Conservation (phyloP, 2,113 vertebrate species). For the Xiphophorus couchianus region DNA sequence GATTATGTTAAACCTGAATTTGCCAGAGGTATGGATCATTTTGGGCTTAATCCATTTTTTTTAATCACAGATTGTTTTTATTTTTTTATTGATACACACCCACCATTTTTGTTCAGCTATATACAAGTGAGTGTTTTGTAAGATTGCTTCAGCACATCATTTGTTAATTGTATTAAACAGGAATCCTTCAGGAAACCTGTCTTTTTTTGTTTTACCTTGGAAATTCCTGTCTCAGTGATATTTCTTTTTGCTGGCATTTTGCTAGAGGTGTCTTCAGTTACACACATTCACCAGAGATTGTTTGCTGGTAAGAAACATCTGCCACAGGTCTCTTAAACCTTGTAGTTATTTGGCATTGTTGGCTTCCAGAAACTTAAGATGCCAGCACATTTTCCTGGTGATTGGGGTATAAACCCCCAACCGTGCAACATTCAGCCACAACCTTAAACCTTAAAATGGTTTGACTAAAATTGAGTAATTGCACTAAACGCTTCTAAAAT, state of each 20-base stretch:
- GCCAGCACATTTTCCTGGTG: not conserved
- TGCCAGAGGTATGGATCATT: not conserved
- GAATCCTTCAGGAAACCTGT: not conserved
- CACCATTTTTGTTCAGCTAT: not conserved
- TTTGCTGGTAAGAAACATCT: not conserved
- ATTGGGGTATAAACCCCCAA: not conserved
- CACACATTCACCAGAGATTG: not conserved
- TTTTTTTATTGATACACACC: not conserved
- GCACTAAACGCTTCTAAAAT: not conserved
- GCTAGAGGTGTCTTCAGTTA: not conserved
- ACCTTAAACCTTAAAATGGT: not conserved
- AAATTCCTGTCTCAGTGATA: not conserved
- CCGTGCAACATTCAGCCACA: not conserved
- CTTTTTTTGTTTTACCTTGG: not conserved
- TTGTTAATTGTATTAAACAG: not conserved
- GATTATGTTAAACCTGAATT: not conserved
- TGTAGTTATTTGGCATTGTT: not conserved
- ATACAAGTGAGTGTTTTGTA: not conserved
- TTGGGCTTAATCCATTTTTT: not conserved
- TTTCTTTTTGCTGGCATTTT: not conserved
- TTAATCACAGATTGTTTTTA: not conserved
- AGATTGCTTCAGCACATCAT: not conserved
- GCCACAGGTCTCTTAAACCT: not conserved
- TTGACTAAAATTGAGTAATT: not conserved
- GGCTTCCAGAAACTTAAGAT: not conserved